Base-by-base conservation (phyloP, 2,113 vertebrate species). In the Prionailurus bengalensis region DNA sequence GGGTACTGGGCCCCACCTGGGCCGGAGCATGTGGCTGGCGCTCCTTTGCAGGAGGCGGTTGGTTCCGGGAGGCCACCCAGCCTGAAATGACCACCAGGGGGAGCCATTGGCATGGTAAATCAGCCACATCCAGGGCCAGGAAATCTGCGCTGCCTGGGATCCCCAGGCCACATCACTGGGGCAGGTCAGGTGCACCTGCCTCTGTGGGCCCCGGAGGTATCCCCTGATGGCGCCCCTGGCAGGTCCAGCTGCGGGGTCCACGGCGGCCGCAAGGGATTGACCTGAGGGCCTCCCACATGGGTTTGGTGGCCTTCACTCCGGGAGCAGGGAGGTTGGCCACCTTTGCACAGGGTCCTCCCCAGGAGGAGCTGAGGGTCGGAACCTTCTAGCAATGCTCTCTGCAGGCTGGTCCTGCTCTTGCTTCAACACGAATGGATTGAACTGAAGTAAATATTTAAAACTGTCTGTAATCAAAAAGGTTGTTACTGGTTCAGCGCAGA, bases 21-120 rank as follows among this genome's bases (percentile, higher is more conserved):
- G 16, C n/a, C 16, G 0, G 33, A 70, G 66, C 2, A 0, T 1
- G 70, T 5, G 21, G 36, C 36, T 3, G 36, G 70, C 19, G 2
- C 21, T 39, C 73, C 73, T 29, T 4, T 8, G 73, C 74, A 0
- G 2, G 1, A 17, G 7, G 27, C 4, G 4, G 15, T 16, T 1
- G 27, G 42, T 23, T 21, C 17, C 23, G 21, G 42, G 42, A 76
- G 25, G 6, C 36, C 25, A 9, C 13, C 76, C 16, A 1, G 42
- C 42, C 29, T 3, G 29, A 33, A 53, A 33, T 21, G 76, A 51
- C 76, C 76, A 33, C 76, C 45, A 79, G 76, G 29, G 73, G 16
- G 45, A 2, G 76, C 48, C 76, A 33, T 21, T 33, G 48, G 76
- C 45, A 19, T 45, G 0, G 74, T 76, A 8, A 7, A 5, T 33